These are phyloP conservation scores for Dolomedes plantarius DNA, from an alignment of 2,888 invertebrate genomes.

Conservation along the genomic window DNA sequence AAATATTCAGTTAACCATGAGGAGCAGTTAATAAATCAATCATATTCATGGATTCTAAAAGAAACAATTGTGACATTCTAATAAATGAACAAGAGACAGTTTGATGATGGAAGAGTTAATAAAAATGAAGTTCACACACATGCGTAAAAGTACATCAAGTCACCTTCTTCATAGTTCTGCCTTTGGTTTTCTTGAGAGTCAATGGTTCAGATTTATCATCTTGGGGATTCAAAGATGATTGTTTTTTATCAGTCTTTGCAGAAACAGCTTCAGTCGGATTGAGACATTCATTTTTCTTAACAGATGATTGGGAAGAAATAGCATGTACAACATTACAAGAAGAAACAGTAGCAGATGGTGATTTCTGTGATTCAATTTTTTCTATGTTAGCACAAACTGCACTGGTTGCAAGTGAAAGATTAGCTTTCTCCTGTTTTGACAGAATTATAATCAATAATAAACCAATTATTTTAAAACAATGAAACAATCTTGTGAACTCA, in stretches of 20 bases:
- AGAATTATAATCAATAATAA: background rate
- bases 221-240: background rate
- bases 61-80: background rate
- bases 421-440: background rate
- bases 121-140: background rate
- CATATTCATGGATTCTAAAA: background rate
- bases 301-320: background rate
- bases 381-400: background rate
- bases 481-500: no score
- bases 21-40: background rate
- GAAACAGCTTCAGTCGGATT: background rate
- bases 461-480: no score
- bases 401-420: background rate
- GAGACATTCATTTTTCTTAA: background rate
- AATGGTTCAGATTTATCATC: background rate
- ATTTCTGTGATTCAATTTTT: background rate
- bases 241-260: background rate
- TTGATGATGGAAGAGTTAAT: background rate
- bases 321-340: background rate
- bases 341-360: background rate
- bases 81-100: background rate
- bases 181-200: background rate
- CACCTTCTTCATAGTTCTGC: constrained; percentile 20
- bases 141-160: background rate
- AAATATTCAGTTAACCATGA: background rate